Conservation (phyloP, 2,888 invertebrate genomes). For the Watsonalla binaria region DNA sequence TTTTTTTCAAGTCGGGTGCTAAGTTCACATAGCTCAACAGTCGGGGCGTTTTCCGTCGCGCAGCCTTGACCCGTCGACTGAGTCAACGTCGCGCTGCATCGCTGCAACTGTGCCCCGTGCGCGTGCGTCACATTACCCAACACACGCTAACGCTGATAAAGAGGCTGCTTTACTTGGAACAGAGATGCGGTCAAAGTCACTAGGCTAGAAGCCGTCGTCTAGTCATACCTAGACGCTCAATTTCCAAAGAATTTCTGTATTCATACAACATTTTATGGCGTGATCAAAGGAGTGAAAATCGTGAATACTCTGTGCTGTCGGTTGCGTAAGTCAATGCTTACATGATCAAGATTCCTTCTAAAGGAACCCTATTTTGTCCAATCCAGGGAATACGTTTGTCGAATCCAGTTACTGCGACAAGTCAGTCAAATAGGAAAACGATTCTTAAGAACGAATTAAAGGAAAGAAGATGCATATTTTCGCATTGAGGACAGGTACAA, state of each 20-base stretch:
- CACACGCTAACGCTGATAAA: constrained; percentile 3
- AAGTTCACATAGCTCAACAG: too few relatives aligned
- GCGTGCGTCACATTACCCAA: constrained; percentile 15
- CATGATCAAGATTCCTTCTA: too few relatives aligned
- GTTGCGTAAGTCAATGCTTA: too few relatives aligned
- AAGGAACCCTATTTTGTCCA: too few relatives aligned
- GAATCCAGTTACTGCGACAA: too few relatives aligned
- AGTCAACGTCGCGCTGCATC: constrained; percentile 41
- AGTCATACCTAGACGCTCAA: neutral
- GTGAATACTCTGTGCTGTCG: too few relatives aligned
- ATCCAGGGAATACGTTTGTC: too few relatives aligned
- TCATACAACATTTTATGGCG: too few relatives aligned
- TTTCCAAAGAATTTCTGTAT: neutral
- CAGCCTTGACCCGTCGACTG: constrained; percentile 53
- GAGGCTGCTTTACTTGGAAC: constrained; percentile 1
- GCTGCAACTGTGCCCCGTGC: constrained; percentile 3
- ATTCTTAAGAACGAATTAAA: too few relatives aligned
- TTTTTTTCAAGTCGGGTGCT: too few relatives aligned
- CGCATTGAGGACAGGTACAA: neutral
- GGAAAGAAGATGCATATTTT: neutral
- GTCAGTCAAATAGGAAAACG: too few relatives aligned
- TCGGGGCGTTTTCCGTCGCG: constrained; percentile 37
- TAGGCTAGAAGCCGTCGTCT: neutral
- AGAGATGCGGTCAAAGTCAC: constrained; percentile 7
- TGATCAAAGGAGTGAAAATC: too few relatives aligned